Evolutionary conservation across 2,113 vertebrate species (phyloP).

Genomic region (Podarcis raffonei): DNA sequence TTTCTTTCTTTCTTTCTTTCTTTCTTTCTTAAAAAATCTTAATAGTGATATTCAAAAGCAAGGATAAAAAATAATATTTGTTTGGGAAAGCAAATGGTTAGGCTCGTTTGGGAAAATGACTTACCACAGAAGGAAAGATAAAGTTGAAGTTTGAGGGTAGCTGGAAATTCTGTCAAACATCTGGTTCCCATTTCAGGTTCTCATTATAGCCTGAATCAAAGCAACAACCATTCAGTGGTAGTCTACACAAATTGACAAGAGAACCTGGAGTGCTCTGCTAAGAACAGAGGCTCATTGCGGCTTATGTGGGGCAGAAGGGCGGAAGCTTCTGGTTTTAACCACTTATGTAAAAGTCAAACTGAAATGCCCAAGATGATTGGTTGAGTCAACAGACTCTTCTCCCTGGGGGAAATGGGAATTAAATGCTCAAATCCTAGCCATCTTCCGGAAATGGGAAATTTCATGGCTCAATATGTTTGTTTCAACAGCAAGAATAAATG

Average conservation of each 20-base stretch:
- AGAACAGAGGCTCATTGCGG: conserved; percentile 56
- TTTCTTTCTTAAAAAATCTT: not conserved
- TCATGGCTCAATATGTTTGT: conserved; percentile 50
- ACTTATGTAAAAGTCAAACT: conserved; percentile 58
- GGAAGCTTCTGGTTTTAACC: conserved; percentile 60
- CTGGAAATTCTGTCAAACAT: conserved; percentile 65
- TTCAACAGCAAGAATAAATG: conserved; percentile 32
- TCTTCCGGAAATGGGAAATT: conserved; percentile 47
- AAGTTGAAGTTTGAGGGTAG: conserved; percentile 50
- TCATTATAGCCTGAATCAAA: conserved; percentile 71
- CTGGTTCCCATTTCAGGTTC: conserved; percentile 70
- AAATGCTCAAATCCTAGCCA: conserved; percentile 45
- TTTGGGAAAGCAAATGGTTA: not conserved
- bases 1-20: not conserved
- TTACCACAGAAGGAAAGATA: conserved; percentile 22
- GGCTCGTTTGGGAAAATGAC: conserved; percentile 32
- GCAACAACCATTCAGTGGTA: conserved; percentile 65
- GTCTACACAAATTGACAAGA: conserved; percentile 65
- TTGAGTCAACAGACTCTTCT: conserved; percentile 56
- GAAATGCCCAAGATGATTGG: conserved; percentile 60
- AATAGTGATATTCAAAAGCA: not conserved
- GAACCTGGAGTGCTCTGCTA: conserved; percentile 47
- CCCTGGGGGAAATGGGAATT: conserved; percentile 36
- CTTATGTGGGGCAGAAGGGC: conserved; percentile 16
- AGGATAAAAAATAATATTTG: not conserved